These are phyloP conservation scores for Chaenogobius annularis DNA, from an alignment of 2,113 vertebrate species.

Conservation along the genomic window DNA sequence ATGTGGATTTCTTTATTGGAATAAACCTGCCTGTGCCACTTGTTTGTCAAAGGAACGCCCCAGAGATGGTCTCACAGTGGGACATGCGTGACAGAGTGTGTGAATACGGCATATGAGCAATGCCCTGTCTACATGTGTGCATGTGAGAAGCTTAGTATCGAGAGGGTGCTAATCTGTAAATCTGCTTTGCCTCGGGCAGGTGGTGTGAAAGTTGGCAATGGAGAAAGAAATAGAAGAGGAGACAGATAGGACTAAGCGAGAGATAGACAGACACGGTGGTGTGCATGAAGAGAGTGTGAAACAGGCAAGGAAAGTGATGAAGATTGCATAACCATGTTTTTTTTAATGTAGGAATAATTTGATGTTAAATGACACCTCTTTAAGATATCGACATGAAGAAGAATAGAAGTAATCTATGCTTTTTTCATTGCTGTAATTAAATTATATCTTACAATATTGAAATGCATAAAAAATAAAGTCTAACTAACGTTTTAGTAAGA, in stretches of 20 bases:
- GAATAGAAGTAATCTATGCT: not conserved
- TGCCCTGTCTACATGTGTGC: conserved; percentile 42
- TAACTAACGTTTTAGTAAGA: not conserved
- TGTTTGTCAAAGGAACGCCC: conserved; percentile 40
- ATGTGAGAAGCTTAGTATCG: conserved; percentile 64
- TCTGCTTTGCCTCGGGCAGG: conserved; percentile 72
- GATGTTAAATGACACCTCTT: conserved; percentile 30
- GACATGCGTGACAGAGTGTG: conserved; percentile 27
- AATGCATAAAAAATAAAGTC: not conserved
- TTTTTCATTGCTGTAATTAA: not conserved
- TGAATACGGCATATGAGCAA: conserved; percentile 3
- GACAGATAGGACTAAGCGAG: conserved; percentile 22
- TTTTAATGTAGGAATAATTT: conserved; percentile 41
- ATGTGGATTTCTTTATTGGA: not conserved
- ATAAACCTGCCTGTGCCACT: conserved; percentile 35
- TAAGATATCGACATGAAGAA: not conserved
- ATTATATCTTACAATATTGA: conserved; percentile 5
- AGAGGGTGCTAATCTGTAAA: conserved; percentile 76
- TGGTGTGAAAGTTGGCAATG: conserved; percentile 72
- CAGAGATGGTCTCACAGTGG: conserved; percentile 47
- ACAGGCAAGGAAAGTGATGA: conserved; percentile 32
- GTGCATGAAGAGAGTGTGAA: conserved; percentile 54
- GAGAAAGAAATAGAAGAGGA: conserved; percentile 28
- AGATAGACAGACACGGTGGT: conserved; percentile 10
- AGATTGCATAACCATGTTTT: conserved; percentile 68